Evolutionary conservation across 2,888 invertebrate species (phyloP).

Genomic region (Athetis lepigone): DNA sequence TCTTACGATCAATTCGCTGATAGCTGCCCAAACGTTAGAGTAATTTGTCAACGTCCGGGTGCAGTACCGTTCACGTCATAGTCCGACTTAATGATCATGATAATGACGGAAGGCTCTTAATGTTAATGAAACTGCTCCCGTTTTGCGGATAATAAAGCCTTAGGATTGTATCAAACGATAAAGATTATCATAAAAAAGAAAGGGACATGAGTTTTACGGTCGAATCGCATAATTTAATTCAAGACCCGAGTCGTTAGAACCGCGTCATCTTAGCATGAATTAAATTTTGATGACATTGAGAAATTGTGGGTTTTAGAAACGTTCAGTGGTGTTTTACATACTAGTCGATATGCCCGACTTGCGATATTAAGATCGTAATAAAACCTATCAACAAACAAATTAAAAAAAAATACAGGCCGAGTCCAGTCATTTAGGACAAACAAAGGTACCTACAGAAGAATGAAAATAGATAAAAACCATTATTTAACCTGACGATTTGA

Average conservation of each 20-base stretch:
- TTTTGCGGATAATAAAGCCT: conserved; percentile 11
- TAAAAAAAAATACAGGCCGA: too few relatives aligned
- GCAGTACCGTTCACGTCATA: conserved; percentile 54
- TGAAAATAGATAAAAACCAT: too few relatives aligned
- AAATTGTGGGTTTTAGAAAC: too few relatives aligned
- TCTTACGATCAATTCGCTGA: conserved; percentile 40
- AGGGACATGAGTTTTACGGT: background rate
- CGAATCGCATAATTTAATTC: background rate
- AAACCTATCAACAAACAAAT: too few relatives aligned
- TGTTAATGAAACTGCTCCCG: conserved; percentile 49
- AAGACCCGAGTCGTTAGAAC: background rate
- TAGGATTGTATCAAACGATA: conserved; percentile 2
- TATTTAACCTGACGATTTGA: too few relatives aligned
- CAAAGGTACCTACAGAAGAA: too few relatives aligned
- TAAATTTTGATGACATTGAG: too few relatives aligned
- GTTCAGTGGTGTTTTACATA: too few relatives aligned
- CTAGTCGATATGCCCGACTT: too few relatives aligned
- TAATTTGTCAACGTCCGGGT: conserved; percentile 54
- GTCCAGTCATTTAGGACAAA: too few relatives aligned
- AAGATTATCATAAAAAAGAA: background rate
- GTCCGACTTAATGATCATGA: conserved; percentile 44
- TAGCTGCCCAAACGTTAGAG: conserved; percentile 36
- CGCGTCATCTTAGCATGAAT: background rate
- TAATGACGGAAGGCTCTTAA: conserved; percentile 60
- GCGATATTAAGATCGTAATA: too few relatives aligned